phyloP scores from a whole-genome alignment of 2,113 vertebrate genomes.

The Lota lota region DNA sequence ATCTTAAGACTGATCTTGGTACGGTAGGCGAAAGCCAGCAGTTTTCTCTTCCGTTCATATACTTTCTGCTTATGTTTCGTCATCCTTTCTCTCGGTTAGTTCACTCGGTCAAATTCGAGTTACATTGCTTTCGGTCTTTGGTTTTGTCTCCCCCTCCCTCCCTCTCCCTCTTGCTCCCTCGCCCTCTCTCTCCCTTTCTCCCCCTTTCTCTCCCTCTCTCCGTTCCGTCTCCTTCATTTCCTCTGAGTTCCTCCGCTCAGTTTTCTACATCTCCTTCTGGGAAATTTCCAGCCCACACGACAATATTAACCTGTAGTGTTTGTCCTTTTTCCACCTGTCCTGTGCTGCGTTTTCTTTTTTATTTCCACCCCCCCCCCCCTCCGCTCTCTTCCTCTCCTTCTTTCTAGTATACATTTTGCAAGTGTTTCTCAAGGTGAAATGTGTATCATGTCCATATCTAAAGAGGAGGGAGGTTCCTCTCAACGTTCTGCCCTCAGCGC shows the following conservation, averaged over 20 bases:
- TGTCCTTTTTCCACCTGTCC: slow-evolving; percentile 41
- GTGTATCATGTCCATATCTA: slow-evolving; percentile 63
- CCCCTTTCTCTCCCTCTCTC: no score
- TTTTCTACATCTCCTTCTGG: no score
- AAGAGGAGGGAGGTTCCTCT: slow-evolving; percentile 47
- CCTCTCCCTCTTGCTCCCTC: no score
- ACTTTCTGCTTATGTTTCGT: slow-evolving; percentile 58
- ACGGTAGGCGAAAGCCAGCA: slow-evolving; percentile 95
- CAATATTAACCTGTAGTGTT: slow-evolving; percentile 32
- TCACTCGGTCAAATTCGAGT: slow-evolving; percentile 20
- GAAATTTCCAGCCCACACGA: slow-evolving; percentile 46
- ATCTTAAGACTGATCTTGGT: slow-evolving; percentile 99
- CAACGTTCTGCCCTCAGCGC: slow-evolving; percentile 44
- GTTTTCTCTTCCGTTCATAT: slow-evolving; percentile 70
- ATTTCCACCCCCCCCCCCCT: neutral
- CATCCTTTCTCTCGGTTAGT: slow-evolving; percentile 52
- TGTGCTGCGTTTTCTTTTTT: slow-evolving; percentile 25
- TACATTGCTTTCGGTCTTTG: slow-evolving; percentile 21
- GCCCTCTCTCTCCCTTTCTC: no score
- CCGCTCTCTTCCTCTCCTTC: neutral
- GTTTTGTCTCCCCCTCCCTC: no score
- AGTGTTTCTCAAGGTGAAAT: slow-evolving; percentile 76
- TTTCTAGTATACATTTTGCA: slow-evolving; percentile 75
- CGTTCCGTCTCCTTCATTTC: no score
- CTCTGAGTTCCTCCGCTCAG: no score